Percentiles rank a stretch among this genome's conserved stretches.
These are phyloP conservation scores for Macrobrachium rosenbergii DNA, from an alignment of 1,140 invertebrate genomes.

Conservation along the genomic window DNA sequence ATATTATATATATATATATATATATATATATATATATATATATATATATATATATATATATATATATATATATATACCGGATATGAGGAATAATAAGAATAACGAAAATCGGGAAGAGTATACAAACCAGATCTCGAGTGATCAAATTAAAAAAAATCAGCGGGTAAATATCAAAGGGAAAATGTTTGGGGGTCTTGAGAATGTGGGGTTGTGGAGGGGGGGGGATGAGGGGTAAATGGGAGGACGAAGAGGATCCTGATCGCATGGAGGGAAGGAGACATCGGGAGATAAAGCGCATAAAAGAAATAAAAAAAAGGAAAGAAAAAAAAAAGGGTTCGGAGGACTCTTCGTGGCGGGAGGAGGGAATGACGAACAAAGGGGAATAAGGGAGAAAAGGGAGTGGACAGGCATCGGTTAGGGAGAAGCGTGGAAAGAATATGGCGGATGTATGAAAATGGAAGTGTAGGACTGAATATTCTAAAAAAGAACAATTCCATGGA, in stretches of 20 bases:
- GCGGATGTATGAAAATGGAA: no score
- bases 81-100: no score
- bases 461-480: no score
- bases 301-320: background rate
- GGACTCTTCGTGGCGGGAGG: background rate
- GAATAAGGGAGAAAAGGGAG: background rate
- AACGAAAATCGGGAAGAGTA: background rate
- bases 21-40: constrained; percentile 32
- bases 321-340: background rate
- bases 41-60: constrained; percentile 8
- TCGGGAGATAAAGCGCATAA: background rate
- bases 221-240: background rate
- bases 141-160: background rate
- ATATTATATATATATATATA: no score
- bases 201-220: background rate
- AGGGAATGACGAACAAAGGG: background rate
- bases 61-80: background rate
- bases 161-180: no score
- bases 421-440: no score
- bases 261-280: background rate
- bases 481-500: no score
- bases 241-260: background rate
- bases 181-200: background rate
- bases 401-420: no score
- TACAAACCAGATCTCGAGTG: background rate